A percentile compares a stretch with the other conserved stretches of the same genome.
Evolutionary conservation across 2,113 vertebrate species (phyloP).

Genomic region (Neolamprologus caudopunctatus): DNA sequence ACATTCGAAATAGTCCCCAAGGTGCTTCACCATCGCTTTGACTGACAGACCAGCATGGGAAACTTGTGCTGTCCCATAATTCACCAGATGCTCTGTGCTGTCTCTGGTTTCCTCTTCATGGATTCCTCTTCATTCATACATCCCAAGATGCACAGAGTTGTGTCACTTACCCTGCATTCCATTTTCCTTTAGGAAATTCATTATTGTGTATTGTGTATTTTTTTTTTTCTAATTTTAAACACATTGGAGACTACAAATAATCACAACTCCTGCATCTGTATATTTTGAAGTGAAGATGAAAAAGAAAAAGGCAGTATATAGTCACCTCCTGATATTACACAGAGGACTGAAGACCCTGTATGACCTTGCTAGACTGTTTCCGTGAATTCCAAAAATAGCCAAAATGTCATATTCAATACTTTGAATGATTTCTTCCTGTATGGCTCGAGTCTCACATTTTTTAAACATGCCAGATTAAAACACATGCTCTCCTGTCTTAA

Average conservation of each 20-base stretch:
- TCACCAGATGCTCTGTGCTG: constrained; percentile 54
- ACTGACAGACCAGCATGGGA: constrained; percentile 63
- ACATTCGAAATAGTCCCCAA: constrained; percentile 64
- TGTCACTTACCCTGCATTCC: background rate
- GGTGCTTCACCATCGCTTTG: constrained; percentile 50
- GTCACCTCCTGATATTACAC: background rate
- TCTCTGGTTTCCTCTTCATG: constrained; percentile 33
- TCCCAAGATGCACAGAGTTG: constrained; percentile 4
- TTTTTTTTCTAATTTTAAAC: background rate
- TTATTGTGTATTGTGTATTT: background rate
- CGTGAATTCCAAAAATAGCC: background rate
- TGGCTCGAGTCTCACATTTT: background rate
- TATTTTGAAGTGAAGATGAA: background rate
- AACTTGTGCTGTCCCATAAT: constrained; percentile 58
- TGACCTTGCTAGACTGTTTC: background rate
- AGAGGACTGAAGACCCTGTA: background rate
- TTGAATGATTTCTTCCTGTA: background rate
- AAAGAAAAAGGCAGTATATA: background rate
- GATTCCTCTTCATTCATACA: constrained; percentile 1
- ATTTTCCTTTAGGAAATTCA: background rate
- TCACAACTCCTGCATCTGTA: background rate
- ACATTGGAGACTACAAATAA: background rate
- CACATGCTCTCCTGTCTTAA: background rate
- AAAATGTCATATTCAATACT: background rate
- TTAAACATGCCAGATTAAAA: background rate